A percentile compares a stretch with the other conserved stretches of the same genome.
These are phyloP conservation scores for Diorhabda sublineata DNA, from an alignment of 1,140 invertebrate genomes.

Conservation along the genomic window DNA sequence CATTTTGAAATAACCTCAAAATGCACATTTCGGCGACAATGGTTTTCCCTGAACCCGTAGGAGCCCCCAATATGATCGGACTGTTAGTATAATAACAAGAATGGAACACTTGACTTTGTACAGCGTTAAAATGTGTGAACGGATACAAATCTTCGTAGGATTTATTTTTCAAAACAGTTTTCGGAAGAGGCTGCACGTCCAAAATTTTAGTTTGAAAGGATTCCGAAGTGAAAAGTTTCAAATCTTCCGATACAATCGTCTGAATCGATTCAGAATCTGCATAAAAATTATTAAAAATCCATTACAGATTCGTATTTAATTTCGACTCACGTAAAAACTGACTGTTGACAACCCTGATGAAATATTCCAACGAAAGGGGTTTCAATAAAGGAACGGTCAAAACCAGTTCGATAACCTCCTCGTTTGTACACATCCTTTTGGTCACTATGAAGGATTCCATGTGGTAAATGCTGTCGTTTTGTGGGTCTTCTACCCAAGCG, in stretches of 20 bases:
- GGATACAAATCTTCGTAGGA: constrained; percentile 79
- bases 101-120: constrained; percentile 98
- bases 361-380: constrained; percentile 88
- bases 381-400: constrained; percentile 96
- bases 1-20: constrained; percentile 84
- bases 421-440: constrained; percentile 72
- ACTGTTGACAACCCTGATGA: constrained; percentile 83
- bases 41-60: constrained; percentile 98
- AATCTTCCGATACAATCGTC: constrained; percentile 80
- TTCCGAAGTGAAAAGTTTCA: constrained; percentile 89
- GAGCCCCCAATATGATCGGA: constrained; percentile 93
- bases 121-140: constrained; percentile 97
- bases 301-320: not conserved
- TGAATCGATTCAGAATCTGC: constrained; percentile 39
- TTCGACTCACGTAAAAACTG: constrained; percentile 73
- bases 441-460: constrained; percentile 88
- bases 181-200: constrained; percentile 85
- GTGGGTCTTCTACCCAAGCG: constrained; percentile 97
- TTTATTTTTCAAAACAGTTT: constrained; percentile 69
- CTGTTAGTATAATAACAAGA: constrained; percentile 92
- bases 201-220: constrained; percentile 92
- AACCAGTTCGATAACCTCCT: constrained; percentile 77
- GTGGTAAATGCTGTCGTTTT: constrained; percentile 93
- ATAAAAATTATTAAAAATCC: not conserved
- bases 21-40: constrained; percentile 97